A percentile compares a stretch with the other conserved stretches of the same genome.
These are phyloP conservation scores for Sarcophilus harrisii DNA, from an alignment of 2,797 vertebrate genomes.

Conservation along the genomic window DNA sequence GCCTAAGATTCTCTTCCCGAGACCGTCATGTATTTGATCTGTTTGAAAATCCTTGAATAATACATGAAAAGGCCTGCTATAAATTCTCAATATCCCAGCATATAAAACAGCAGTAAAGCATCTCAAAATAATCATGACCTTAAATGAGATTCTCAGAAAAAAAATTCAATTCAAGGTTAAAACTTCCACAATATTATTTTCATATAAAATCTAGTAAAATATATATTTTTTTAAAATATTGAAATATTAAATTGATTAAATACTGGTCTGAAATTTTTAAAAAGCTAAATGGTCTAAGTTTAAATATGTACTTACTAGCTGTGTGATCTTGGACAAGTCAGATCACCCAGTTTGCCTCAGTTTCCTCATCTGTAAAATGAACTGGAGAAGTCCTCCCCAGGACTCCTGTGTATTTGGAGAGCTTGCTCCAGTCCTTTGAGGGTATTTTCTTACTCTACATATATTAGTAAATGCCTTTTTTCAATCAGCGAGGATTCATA, in stretches of 20 bases:
- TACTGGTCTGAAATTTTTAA: background rate
- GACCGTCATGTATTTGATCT: background rate
- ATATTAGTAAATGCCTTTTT: too few relatives aligned
- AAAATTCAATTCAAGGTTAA: slow-evolving; percentile 69
- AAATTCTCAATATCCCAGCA: slow-evolving; percentile 69
- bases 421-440: too few relatives aligned
- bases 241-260: slow-evolving; percentile 73
- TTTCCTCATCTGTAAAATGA: too few relatives aligned
- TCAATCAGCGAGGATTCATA: too few relatives aligned
- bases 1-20: background rate
- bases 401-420: too few relatives aligned
- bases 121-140: slow-evolving; percentile 64
- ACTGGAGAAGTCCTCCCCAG: too few relatives aligned
- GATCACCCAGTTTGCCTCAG: too few relatives aligned
- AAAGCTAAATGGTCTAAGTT: too few relatives aligned
- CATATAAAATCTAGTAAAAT: slow-evolving; percentile 76
- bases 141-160: slow-evolving; percentile 57
- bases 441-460: too few relatives aligned
- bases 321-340: too few relatives aligned
- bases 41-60: slow-evolving; percentile 53
- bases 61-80: slow-evolving; percentile 72
- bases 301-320: too few relatives aligned
- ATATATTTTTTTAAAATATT: slow-evolving; percentile 81
- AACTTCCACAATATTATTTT: slow-evolving; percentile 68
- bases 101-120: slow-evolving; percentile 74